phyloP scores from a whole-genome alignment of 2,797 vertebrate species.

The Tenualosa ilisha region DNA sequence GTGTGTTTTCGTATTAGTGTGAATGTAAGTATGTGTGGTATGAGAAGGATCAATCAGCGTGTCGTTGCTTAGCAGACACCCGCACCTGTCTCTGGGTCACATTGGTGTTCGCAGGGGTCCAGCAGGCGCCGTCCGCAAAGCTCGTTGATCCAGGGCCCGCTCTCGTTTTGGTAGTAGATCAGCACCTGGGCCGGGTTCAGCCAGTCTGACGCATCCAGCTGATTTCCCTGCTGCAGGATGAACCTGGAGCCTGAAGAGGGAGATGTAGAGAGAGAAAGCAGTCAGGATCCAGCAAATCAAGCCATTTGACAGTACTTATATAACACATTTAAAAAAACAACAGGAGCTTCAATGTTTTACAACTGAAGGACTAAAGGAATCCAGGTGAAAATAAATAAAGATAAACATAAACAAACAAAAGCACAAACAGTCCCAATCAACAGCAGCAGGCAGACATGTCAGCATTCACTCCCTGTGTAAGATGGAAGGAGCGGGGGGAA shows the following conservation, averaged over 20 bases:
- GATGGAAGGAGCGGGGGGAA: no score
- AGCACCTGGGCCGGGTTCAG: slow-evolving; percentile 95
- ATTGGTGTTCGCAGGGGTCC: slow-evolving; percentile 97
- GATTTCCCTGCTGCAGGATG: slow-evolving; percentile 94
- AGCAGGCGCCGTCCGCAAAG: slow-evolving; percentile 92
- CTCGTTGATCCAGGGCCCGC: slow-evolving; percentile 92
- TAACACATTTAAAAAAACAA: no score
- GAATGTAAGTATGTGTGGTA: background rate
- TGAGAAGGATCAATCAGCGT: background rate
- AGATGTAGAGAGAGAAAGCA: slow-evolving; percentile 20
- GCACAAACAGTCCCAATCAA: no score
- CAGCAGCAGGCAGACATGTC: no score
- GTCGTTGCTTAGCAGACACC: background rate
- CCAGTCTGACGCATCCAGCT: slow-evolving; percentile 96
- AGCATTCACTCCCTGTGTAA: no score
- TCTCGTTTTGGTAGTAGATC: slow-evolving; percentile 96
- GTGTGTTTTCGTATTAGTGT: background rate
- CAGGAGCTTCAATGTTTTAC: no score
- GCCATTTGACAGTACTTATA: no score
- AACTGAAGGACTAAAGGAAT: no score
- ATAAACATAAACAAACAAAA: no score
- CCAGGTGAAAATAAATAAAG: no score
- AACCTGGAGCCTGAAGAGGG: slow-evolving; percentile 89
- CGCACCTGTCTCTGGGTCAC: slow-evolving; percentile 92
- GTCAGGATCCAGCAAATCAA: background rate